Conservation (phyloP, 2,113 vertebrate species). For the Uropsilus gracilis region DNA sequence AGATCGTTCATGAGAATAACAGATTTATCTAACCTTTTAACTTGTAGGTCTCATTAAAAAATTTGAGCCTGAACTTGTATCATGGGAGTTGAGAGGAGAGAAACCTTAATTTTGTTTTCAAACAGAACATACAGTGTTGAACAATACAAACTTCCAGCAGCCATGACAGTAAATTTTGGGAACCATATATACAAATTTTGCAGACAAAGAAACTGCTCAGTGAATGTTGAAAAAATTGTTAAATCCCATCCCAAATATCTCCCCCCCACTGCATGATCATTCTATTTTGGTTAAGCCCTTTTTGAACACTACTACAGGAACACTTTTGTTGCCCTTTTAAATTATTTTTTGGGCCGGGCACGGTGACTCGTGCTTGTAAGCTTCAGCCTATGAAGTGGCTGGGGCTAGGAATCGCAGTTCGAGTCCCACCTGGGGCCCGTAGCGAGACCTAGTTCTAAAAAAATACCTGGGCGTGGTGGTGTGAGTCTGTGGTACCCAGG, state of each 20-base stretch:
- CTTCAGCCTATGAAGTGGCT: too few species aligned
- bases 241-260: not conserved
- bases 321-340: not conserved
- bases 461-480: too few species aligned
- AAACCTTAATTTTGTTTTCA: slow-evolving; percentile 43
- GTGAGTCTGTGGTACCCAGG: too few species aligned
- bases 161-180: not conserved
- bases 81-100: not conserved
- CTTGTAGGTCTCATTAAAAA: not conserved
- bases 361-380: too few species aligned
- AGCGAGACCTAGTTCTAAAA: too few species aligned
- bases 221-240: too few species aligned
- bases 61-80: slow-evolving; percentile 24
- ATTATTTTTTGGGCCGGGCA: not conserved
- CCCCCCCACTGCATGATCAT: not conserved
- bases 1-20: not conserved
- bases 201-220: not conserved
- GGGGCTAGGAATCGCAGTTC: too few species aligned
- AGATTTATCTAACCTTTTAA: not conserved
- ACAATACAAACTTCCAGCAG: not conserved
- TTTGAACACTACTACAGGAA: not conserved
- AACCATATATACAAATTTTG: too few species aligned
- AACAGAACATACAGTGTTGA: not conserved
- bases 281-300: not conserved
- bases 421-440: too few species aligned